Evolutionary conservation across 2,113 vertebrate species (phyloP).

Genomic region (Toxotes jaculatrix): DNA sequence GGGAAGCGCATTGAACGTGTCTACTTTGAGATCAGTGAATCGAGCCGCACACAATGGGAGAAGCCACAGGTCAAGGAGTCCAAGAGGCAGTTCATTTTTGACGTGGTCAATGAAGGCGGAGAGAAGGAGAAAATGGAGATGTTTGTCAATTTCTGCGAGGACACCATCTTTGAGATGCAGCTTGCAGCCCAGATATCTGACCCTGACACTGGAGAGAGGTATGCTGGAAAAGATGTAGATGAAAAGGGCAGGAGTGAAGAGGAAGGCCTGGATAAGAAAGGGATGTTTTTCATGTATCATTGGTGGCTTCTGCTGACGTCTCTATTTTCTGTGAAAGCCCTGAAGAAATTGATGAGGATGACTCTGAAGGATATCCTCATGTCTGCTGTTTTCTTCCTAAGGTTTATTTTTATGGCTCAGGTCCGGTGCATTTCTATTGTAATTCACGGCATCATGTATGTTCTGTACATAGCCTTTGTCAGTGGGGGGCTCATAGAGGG

Average conservation of each 20-base stretch:
- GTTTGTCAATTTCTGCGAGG: slow-evolving; percentile 97
- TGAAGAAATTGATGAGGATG: slow-evolving; percentile 91
- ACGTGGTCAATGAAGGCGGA: slow-evolving; percentile 93
- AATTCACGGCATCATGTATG: slow-evolving; percentile 82
- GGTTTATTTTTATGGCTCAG: slow-evolving; percentile 81
- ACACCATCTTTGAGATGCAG: slow-evolving; percentile 99
- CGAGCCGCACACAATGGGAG: slow-evolving; percentile 96
- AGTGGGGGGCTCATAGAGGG: slow-evolving; percentile 91
- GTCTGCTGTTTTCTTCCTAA: slow-evolving; percentile 82
- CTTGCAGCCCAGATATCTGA: slow-evolving; percentile 93
- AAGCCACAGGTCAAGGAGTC: slow-evolving; percentile 98
- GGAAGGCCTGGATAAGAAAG: slow-evolving; percentile 76
- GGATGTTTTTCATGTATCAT: slow-evolving; percentile 81
- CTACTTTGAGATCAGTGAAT: slow-evolving; percentile 97
- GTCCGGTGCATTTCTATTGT: slow-evolving; percentile 81
- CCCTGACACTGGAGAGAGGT: slow-evolving; percentile 86
- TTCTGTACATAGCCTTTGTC: slow-evolving; percentile 88
- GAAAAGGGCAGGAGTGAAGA: slow-evolving; percentile 66
- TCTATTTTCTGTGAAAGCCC: slow-evolving; percentile 88
- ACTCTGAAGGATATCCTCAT: slow-evolving; percentile 87
- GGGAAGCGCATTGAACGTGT: slow-evolving; percentile 95
- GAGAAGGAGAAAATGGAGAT: slow-evolving; percentile 99
- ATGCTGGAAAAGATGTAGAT: slow-evolving; percentile 83
- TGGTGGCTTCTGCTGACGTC: slow-evolving; percentile 85
- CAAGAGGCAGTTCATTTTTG: slow-evolving; percentile 96